Conservation (phyloP, 1,140 invertebrate species). For the Panagrolaimus sp. region DNA sequence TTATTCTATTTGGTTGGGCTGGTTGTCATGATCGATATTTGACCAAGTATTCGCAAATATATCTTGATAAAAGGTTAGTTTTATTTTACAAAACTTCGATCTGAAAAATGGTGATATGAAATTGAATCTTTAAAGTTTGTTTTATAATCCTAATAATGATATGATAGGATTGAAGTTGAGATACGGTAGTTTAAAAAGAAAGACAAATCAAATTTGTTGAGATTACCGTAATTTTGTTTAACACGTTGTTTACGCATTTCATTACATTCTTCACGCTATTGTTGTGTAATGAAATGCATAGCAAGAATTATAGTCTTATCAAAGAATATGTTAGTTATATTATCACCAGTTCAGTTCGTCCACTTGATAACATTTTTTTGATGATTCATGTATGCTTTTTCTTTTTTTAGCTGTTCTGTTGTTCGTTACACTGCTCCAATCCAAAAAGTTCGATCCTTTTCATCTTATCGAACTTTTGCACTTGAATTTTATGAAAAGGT, state of each 20-base stretch:
- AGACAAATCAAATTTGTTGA: too few relatives aligned
- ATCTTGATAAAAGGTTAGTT: conserved; percentile 63
- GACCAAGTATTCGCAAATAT: conserved; percentile 73
- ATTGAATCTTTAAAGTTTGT: neutral
- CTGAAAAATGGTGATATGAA: neutral
- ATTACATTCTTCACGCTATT: too few relatives aligned
- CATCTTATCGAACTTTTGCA: conserved; percentile 67
- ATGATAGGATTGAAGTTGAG: too few relatives aligned
- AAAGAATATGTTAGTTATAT: too few relatives aligned
- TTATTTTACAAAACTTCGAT: neutral
- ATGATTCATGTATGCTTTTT: conserved; percentile 9
- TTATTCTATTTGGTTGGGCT: conserved; percentile 74
- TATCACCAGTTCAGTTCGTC: too few relatives aligned
- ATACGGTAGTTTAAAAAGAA: too few relatives aligned
- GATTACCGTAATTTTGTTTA: too few relatives aligned
- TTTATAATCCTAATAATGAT: too few relatives aligned
- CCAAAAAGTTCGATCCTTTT: conserved; percentile 68
- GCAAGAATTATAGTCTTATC: too few relatives aligned
- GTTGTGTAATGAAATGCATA: too few relatives aligned
- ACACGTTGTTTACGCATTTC: too few relatives aligned
- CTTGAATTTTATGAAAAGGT: conserved; percentile 69
- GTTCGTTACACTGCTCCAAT: conserved; percentile 71
- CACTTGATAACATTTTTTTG: neutral
- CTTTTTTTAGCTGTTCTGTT: conserved; percentile 68
- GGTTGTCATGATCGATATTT: conserved; percentile 73